phyloP scores from a whole-genome alignment of 2,113 vertebrate species.

The Chloropsis cyanopogon region DNA sequence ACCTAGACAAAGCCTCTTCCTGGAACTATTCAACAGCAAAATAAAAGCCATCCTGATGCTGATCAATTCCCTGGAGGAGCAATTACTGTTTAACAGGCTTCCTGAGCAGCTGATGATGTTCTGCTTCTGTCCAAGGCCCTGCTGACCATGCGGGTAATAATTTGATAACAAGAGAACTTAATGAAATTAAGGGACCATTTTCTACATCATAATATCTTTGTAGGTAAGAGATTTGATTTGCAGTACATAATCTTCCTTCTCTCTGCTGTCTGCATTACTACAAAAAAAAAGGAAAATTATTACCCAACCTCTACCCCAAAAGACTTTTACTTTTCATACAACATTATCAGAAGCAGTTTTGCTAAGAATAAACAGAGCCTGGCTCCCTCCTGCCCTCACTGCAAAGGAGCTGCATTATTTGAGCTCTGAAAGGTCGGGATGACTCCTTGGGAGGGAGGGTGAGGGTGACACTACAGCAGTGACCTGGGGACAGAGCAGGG shows the following conservation, averaged over 20 bases:
- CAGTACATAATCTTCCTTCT: constrained; percentile 23
- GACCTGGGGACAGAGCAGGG: background rate
- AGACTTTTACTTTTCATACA: background rate
- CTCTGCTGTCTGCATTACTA: constrained; percentile 20
- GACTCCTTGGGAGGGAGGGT: background rate
- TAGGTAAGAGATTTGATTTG: constrained; percentile 65
- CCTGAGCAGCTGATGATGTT: constrained; percentile 85
- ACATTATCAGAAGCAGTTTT: background rate
- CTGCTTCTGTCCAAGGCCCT: constrained; percentile 77
- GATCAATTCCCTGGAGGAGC: constrained; percentile 79
- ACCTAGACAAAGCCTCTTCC: background rate
- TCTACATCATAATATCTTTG: constrained; percentile 79
- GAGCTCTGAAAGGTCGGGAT: background rate
- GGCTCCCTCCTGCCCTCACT: background rate
- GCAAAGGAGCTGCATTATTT: background rate
- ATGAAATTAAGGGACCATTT: constrained; percentile 97
- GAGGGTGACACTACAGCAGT: background rate
- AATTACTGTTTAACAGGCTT: constrained; percentile 88
- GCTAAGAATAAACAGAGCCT: background rate
- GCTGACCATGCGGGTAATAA: constrained; percentile 80
- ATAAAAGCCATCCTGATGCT: constrained; percentile 47
- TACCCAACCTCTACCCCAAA: background rate
- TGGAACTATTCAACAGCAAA: background rate
- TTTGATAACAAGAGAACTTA: constrained; percentile 86
- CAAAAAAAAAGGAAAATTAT: background rate